A percentile compares a stretch with the other conserved stretches of the same genome.
Evolutionary conservation across 2,797 vertebrate genomes (phyloP).

Genomic region (Fistularia commersonii): DNA sequence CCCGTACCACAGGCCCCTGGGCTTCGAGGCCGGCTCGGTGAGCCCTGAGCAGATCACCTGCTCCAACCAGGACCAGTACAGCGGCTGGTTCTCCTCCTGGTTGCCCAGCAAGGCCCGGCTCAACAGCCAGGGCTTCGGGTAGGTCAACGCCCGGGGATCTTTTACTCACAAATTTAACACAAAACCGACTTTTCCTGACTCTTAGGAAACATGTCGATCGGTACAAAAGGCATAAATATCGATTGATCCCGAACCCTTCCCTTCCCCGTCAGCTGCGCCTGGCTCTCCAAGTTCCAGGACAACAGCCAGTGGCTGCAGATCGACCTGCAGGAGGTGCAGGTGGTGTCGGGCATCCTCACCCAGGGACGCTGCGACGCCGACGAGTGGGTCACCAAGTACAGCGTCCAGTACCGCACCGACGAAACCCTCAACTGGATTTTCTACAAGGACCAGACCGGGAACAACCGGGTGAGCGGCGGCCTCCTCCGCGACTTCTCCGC

Average conservation of each 20-base stretch:
- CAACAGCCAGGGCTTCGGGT: conserved; percentile 96
- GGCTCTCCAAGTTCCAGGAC: conserved; percentile 98
- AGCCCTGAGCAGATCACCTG: conserved; percentile 90
- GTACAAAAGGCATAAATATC: no score
- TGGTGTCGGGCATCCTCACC: conserved; percentile 92
- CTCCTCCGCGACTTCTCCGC: no score
- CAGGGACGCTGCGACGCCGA: conserved; percentile 96
- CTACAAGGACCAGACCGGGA: conserved; percentile 97
- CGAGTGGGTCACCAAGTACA: conserved; percentile 98
- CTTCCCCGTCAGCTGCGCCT: conserved; percentile 82
- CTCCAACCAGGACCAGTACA: conserved; percentile 92
- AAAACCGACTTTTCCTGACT: no score
- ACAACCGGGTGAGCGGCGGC: conserved; percentile 88
- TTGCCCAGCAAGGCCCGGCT: conserved; percentile 88
- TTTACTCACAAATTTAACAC: background rate
- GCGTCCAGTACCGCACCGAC: conserved; percentile 86
- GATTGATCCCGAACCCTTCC: no score
- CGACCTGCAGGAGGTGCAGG: conserved; percentile 86
- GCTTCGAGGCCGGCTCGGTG: conserved; percentile 91
- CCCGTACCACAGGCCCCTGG: conserved; percentile 90
- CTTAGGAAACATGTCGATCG: no score
- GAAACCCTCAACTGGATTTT: conserved; percentile 94
- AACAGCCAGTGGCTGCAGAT: conserved; percentile 94
- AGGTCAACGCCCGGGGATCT: conserved; percentile 39
- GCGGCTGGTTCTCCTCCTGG: conserved; percentile 97